Percentiles rank a stretch among this genome's conserved stretches.
Conservation (phyloP, 2,888 invertebrate genomes). For the Cheilosia vulpina region DNA sequence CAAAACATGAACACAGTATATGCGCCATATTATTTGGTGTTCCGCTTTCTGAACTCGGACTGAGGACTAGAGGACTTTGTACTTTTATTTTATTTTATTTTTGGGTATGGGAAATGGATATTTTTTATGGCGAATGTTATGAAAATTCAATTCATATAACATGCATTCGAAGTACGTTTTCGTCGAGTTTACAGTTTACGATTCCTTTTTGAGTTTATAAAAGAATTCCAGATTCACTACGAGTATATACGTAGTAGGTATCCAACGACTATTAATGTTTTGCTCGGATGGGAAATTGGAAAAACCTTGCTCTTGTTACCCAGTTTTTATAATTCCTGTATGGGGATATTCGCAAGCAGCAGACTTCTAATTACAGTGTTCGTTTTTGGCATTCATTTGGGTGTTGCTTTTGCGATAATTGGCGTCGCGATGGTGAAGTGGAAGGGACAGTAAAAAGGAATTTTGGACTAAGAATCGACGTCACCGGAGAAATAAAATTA, state of each 20-base stretch:
- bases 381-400: conserved; percentile 2
- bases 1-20: conserved; percentile 25
- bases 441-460: no score
- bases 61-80: conserved; percentile 16
- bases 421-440: no score
- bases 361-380: conserved; percentile 13
- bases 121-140: conserved; percentile 25
- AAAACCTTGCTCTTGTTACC: conserved; percentile 52
- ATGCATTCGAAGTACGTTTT: conserved; percentile 22
- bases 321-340: conserved; percentile 6
- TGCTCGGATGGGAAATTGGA: conserved; percentile 11
- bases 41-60: conserved; percentile 50
- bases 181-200: conserved; percentile 9
- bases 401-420: not conserved
- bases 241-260: no score
- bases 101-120: no score
- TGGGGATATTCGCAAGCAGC: not conserved
- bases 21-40: conserved; percentile 49
- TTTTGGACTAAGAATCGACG: no score
- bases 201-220: conserved; percentile 7
- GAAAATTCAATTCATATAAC: conserved; percentile 54
- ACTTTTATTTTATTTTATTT: conserved; percentile 17
- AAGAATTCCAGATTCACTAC: not conserved
- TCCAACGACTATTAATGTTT: conserved; percentile 22
- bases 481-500: no score